Conservation (phyloP, 2,797 vertebrate genomes). For the Phrynocephalus guinanensis region DNA sequence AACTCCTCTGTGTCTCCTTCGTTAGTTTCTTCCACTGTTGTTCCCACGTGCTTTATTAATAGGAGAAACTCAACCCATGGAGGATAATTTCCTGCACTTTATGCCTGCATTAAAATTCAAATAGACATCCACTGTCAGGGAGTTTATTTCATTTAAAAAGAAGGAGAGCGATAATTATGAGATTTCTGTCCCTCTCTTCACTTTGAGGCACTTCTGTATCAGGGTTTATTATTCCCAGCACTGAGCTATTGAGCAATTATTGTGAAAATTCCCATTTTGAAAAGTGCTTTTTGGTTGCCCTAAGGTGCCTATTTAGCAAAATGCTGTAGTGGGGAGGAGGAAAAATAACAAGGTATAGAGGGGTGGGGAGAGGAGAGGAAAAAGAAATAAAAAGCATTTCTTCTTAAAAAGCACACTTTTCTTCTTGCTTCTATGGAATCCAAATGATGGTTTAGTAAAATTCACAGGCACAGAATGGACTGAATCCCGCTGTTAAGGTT, state of each 20-base stretch:
- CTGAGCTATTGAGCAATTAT: slow-evolving; percentile 43
- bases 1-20: slow-evolving; percentile 20
- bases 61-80: slow-evolving; percentile 19
- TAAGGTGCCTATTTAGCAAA: slow-evolving; percentile 33
- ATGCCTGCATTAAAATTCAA: slow-evolving; percentile 48
- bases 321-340: neutral
- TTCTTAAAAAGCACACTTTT: slow-evolving; percentile 10
- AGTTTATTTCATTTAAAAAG: no score
- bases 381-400: neutral
- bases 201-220: slow-evolving; percentile 35
- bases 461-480: neutral
- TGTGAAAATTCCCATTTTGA: slow-evolving; percentile 42
- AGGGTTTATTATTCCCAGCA: slow-evolving; percentile 38
- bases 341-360: neutral
- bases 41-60: slow-evolving; percentile 35
- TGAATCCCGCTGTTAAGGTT: neutral
- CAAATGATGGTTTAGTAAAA: neutral
- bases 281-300: slow-evolving; percentile 20
- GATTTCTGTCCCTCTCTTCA: slow-evolving; percentile 6
- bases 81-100: slow-evolving; percentile 23
- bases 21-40: slow-evolving; percentile 20
- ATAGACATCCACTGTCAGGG: slow-evolving; percentile 20
- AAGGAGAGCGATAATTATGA: slow-evolving; percentile 2
- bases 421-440: neutral
- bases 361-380: rapidly evolving